Evolutionary conservation across 2,888 invertebrate genomes (phyloP).

Genomic region (Agrenia bidenticulata): DNA sequence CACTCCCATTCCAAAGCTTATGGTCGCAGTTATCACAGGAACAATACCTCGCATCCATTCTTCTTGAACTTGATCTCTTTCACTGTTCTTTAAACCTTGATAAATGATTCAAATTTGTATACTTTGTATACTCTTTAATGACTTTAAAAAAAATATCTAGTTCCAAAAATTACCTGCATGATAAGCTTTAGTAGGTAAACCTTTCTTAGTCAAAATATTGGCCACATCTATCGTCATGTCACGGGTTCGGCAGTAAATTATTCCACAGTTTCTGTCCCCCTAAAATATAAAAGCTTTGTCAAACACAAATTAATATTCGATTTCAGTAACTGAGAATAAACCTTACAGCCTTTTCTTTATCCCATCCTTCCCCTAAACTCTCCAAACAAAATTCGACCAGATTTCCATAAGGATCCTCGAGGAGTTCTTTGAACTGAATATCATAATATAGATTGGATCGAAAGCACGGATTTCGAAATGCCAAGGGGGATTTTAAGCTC

Average conservation of each 20-base stretch:
- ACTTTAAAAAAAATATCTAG: too few species aligned
- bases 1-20: constrained; percentile 99
- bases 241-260: constrained; percentile 92
- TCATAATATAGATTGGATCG: constrained; percentile 93
- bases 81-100: constrained; percentile 68
- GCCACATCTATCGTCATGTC: constrained; percentile 87
- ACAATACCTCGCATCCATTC: constrained; percentile 88
- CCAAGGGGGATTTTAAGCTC: constrained; percentile 66
- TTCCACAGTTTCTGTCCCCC: constrained; percentile 69
- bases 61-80: constrained; percentile 78
- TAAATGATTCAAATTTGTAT: constrained; percentile 10
- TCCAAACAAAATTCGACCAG: constrained; percentile 71
- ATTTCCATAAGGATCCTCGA: constrained; percentile 78
- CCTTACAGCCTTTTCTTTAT: constrained; percentile 52
- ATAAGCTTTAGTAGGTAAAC: constrained; percentile 78
- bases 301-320: constrained; percentile 8
- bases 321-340: constrained; percentile 6
- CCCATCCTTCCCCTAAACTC: constrained; percentile 64
- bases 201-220: constrained; percentile 69
- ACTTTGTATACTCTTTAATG: neutral
- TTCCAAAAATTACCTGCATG: constrained; percentile 70
- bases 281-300: constrained; percentile 25
- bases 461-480: constrained; percentile 84
- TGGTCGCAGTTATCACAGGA: constrained; percentile 91
- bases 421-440: constrained; percentile 80